Conservation (phyloP, 2,113 vertebrate genomes). For the Hiodon tergisus region DNA sequence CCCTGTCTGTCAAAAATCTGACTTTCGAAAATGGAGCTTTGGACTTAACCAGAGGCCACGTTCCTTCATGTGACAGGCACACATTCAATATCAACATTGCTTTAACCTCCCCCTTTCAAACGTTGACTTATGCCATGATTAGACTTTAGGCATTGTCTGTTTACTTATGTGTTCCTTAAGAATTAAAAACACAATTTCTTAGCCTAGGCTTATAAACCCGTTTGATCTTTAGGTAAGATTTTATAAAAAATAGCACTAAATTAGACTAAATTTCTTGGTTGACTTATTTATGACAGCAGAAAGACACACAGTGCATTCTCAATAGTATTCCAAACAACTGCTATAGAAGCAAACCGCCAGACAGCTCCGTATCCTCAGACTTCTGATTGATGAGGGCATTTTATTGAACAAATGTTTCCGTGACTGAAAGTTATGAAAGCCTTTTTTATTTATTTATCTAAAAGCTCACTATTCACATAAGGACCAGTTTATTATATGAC, state of each 20-base stretch:
- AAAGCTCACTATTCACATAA: neutral
- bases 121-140: too few species aligned
- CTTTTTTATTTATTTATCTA: neutral
- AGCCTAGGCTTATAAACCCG: neutral
- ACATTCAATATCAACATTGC: neutral
- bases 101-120: too few species aligned
- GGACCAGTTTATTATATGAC: neutral
- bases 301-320: too few species aligned
- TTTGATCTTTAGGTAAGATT: neutral
- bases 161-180: constrained; percentile 9
- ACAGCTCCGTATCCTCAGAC: neutral
- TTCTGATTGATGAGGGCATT: neutral
- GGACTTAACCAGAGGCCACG: neutral
- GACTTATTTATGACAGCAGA: too few species aligned
- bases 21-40: neutral
- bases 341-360: too few species aligned
- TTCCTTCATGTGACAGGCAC: neutral
- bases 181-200: neutral
- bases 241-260: too few species aligned
- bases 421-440: constrained; percentile 2
- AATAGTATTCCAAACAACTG: too few species aligned
- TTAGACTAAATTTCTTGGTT: too few species aligned
- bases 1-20: neutral
- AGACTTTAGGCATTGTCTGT: neutral
- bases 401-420: neutral